phyloP scores from a whole-genome alignment of 2,888 invertebrate species.

The Diarsia brunnea region DNA sequence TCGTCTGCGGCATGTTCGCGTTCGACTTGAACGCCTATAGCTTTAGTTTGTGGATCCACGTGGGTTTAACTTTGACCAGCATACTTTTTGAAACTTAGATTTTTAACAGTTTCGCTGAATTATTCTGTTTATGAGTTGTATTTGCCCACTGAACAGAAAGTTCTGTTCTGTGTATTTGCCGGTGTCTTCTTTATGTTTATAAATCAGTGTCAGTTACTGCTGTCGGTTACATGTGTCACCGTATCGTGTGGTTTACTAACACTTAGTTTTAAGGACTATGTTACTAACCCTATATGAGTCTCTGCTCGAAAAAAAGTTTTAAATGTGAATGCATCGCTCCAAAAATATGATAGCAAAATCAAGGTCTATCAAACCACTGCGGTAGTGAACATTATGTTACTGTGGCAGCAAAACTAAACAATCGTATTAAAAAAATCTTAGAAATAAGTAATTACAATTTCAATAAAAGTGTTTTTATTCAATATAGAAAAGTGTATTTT shows the following conservation, averaged over 20 bases:
- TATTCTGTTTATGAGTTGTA: not conserved
- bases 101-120: not conserved
- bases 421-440: not conserved
- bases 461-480: not conserved
- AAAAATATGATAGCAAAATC: not conserved
- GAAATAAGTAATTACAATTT: not conserved
- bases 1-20: constrained; percentile 48
- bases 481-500: not conserved
- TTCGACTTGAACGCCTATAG: constrained; percentile 30
- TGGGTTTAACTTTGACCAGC: not conserved
- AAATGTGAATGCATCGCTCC: not conserved
- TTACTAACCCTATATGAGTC: no score
- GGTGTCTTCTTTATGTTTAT: not conserved
- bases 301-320: no score
- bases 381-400: not conserved
- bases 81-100: not conserved
- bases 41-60: constrained; percentile 18
- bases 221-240: no score
- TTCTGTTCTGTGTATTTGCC: not conserved
- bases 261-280: no score
- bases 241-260: no score
- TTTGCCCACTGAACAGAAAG: no score
- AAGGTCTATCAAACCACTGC: not conserved
- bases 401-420: not conserved
- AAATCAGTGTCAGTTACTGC: not conserved